A percentile compares a stretch with the other conserved stretches of the same genome.
phyloP scores from a whole-genome alignment of 2,888 invertebrate species.

The Drosophila merina region DNA sequence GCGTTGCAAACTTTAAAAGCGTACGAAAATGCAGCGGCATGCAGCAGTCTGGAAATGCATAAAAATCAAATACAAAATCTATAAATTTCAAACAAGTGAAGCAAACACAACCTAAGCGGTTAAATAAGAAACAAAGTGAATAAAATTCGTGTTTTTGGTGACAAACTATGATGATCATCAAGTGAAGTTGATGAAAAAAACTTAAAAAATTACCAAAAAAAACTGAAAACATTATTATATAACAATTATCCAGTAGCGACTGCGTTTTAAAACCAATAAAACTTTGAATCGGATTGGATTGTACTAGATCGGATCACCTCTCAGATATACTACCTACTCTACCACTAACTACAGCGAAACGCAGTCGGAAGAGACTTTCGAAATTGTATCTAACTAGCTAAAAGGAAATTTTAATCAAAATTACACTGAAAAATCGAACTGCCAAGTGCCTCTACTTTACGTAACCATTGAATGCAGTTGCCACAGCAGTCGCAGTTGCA shows the following conservation, averaged over 20 bases:
- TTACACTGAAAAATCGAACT: slow-evolving; percentile 35
- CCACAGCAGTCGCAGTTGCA: background rate
- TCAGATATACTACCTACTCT: background rate
- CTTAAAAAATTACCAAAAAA: slow-evolving; percentile 42
- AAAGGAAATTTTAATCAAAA: slow-evolving; percentile 64
- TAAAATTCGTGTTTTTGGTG: slow-evolving; percentile 21
- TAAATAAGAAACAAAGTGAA: no score
- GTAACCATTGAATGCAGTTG: slow-evolving; percentile 57
- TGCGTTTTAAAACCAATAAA: slow-evolving; percentile 40
- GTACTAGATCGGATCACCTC: slow-evolving; percentile 28
- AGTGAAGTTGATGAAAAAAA: slow-evolving; percentile 50
- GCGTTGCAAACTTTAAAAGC: slow-evolving; percentile 58
- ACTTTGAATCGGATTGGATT: slow-evolving; percentile 50
- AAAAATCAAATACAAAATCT: slow-evolving; percentile 76
- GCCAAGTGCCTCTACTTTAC: slow-evolving; percentile 66
- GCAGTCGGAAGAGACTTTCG: slow-evolving; percentile 53
- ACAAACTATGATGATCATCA: slow-evolving; percentile 69
- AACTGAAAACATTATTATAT: slow-evolving; percentile 6
- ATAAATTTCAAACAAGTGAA: slow-evolving; percentile 80
- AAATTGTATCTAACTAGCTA: slow-evolving; percentile 23
- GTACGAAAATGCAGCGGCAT: slow-evolving; percentile 76
- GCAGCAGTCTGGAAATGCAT: slow-evolving; percentile 72
- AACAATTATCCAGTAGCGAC: slow-evolving; percentile 14
- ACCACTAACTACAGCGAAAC: slow-evolving; percentile 36
- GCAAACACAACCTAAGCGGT: slow-evolving; percentile 81